phyloP scores from a whole-genome alignment of 2,113 vertebrate genomes.

The Naja naja region DNA sequence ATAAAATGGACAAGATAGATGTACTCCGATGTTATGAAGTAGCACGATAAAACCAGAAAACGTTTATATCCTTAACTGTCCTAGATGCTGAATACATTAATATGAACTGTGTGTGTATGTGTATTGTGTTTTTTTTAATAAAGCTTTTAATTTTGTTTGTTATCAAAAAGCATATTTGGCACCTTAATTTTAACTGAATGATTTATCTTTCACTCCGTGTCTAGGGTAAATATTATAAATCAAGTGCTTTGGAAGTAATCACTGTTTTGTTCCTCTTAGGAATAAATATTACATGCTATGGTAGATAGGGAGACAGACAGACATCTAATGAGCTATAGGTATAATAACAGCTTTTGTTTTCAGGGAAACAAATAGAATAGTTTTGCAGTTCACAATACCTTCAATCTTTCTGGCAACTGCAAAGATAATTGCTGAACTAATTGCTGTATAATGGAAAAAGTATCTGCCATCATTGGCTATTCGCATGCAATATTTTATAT shows the following conservation, averaged over 20 bases:
- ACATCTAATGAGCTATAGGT: neutral
- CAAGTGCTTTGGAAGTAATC: conserved; percentile 5
- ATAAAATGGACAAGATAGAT: neutral
- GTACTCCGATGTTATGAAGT: neutral
- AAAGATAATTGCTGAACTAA: neutral
- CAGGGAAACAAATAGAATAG: neutral
- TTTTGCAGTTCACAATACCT: conserved; percentile 4
- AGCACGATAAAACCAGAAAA: neutral
- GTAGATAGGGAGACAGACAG: neutral
- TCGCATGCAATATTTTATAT: neutral
- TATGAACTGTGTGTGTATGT: neutral
- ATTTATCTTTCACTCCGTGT: neutral
- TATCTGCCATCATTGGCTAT: neutral
- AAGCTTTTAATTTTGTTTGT: conserved; percentile 10
- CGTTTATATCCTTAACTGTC: neutral
- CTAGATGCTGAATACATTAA: neutral
- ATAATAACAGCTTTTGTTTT: neutral
- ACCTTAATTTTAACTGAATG: conserved; percentile 3
- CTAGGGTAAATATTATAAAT: conserved; percentile 13
- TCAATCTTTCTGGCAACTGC: neutral
- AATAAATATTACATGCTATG: conserved; percentile 1
- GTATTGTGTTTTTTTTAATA: neutral
- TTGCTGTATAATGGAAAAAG: neutral
- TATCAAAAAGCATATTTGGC: neutral
- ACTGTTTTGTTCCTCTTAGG: neutral